Conservation (phyloP, 2,797 vertebrate species). For the Trachurus trachurus region DNA sequence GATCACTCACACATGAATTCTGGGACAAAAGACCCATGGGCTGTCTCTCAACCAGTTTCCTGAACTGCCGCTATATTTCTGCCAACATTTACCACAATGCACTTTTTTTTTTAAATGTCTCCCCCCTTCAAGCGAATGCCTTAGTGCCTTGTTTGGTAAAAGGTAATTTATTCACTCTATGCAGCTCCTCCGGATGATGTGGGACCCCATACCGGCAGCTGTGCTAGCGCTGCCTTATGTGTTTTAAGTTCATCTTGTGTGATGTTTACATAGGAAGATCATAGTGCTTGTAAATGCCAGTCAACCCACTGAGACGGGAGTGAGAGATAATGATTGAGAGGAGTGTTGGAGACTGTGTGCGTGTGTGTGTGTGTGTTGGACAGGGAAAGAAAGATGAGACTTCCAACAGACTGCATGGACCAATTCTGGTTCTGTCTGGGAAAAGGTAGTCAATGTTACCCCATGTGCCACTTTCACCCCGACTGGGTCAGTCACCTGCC, state of each 20-base stretch:
- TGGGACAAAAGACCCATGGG: constrained; percentile 72
- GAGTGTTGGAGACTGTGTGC: constrained; percentile 12
- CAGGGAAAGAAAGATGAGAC: constrained; percentile 15
- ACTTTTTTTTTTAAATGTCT: constrained; percentile 20
- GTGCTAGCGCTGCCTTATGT: constrained; percentile 43
- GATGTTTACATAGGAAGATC: constrained; percentile 73
- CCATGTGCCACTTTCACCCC: constrained; percentile 75
- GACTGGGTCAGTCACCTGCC: constrained; percentile 77
- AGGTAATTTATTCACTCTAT: constrained; percentile 64
- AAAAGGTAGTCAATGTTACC: constrained; percentile 79
- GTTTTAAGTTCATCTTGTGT: constrained; percentile 66
- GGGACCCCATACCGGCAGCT: constrained; percentile 57
- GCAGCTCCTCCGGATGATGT: constrained; percentile 56
- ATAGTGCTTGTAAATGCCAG: constrained; percentile 59
- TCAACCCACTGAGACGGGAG: constrained; percentile 55
- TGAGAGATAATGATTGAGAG: constrained; percentile 44
- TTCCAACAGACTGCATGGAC: constrained; percentile 52
- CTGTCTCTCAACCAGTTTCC: constrained; percentile 56
- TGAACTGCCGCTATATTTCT: constrained; percentile 52
- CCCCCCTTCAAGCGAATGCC: constrained; percentile 37
- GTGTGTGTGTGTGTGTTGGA: constrained; percentile 6
- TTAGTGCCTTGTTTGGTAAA: constrained; percentile 46
- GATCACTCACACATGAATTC: constrained; percentile 76
- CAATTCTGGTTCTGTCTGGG: constrained; percentile 68
- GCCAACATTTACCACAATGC: constrained; percentile 55